Evolutionary conservation across 2,113 vertebrate species (phyloP).

Genomic region (Platanista minor): DNA sequence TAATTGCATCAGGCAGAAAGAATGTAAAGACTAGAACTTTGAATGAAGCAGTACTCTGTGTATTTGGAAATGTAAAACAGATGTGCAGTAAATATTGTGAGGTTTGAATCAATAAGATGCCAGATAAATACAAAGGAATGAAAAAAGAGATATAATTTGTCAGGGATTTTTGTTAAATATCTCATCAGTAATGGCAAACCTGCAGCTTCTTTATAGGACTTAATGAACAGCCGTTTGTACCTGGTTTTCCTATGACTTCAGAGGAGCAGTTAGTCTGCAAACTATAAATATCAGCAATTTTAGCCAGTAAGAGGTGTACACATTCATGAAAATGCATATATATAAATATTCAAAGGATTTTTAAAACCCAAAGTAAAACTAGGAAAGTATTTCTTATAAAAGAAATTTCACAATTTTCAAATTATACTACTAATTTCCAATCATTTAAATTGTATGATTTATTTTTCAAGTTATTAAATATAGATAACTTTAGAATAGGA

Average conservation of each 20-base stretch:
- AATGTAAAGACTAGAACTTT: conserved; percentile 22
- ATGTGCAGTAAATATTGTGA: conserved; percentile 74
- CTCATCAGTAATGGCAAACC: conserved; percentile 25
- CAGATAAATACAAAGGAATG: conserved; percentile 41
- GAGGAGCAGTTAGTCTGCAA: neutral
- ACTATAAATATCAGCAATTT: neutral
- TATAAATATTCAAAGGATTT: neutral
- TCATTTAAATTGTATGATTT: neutral
- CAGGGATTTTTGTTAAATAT: conserved; percentile 61
- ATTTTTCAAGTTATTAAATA: neutral
- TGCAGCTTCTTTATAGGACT: neutral
- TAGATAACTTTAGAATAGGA: neutral
- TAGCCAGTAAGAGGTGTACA: neutral
- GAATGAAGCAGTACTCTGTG: conserved; percentile 41
- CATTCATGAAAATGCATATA: neutral
- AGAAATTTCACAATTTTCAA: neutral
- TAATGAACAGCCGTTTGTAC: neutral
- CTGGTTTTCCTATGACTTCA: neutral
- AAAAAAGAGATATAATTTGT: conserved; percentile 64
- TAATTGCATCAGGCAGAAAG: conserved; percentile 57
- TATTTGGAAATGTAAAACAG: conserved; percentile 68
- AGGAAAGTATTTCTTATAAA: neutral
- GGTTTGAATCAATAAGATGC: conserved; percentile 35
- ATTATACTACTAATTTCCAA: neutral
- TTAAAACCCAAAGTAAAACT: neutral